Conservation (phyloP, 2,113 vertebrate genomes). For the Formicarius rufipectus region DNA sequence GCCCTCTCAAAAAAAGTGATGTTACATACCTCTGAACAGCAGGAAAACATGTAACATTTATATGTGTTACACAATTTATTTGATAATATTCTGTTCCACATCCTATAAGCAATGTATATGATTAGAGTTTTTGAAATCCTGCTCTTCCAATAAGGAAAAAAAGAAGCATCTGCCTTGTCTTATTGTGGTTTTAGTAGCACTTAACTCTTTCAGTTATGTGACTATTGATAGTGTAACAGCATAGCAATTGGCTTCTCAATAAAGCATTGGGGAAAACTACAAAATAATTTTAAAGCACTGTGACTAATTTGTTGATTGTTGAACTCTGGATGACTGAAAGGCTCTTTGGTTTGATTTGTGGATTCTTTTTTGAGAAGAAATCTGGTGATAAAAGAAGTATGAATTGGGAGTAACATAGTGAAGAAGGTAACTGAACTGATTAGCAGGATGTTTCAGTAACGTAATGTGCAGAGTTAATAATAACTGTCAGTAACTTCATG, state of each 20-base stretch:
- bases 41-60: neutral
- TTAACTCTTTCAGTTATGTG: neutral
- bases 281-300: neutral
- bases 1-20: neutral
- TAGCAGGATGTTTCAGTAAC: neutral
- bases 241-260: neutral
- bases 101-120: neutral
- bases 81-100: neutral
- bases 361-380: neutral
- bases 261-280: neutral
- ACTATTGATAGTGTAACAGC: neutral
- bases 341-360: neutral
- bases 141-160: neutral
- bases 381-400: neutral
- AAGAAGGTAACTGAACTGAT: neutral
- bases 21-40: neutral
- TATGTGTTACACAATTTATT: neutral
- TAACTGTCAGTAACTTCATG: neutral
- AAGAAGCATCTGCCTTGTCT: neutral
- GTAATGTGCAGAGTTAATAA: neutral
- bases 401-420: neutral
- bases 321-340: neutral
- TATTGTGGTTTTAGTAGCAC: neutral
- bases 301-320: neutral
- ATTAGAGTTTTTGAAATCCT: neutral